A percentile compares a stretch with the other conserved stretches of the same genome.
Conservation (phyloP, 1,140 invertebrate genomes). For the Leptopilina clavipes region DNA sequence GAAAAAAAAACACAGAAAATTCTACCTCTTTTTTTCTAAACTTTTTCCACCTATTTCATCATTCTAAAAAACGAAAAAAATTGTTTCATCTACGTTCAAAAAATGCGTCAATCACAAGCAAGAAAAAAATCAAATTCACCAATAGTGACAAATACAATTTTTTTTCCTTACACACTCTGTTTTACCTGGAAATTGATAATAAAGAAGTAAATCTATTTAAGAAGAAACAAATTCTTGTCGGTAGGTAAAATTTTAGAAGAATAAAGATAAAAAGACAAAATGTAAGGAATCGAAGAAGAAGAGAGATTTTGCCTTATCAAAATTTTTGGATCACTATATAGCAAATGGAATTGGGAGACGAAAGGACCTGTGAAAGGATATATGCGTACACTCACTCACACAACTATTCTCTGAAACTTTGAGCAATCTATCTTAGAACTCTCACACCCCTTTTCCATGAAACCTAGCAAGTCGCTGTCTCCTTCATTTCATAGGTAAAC, state of each 20-base stretch:
- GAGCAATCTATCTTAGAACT: slow-evolving; percentile 26
- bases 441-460: background rate
- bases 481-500: slow-evolving; percentile 22
- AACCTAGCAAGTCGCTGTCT: slow-evolving; percentile 12
- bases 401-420: background rate
- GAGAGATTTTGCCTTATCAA: slow-evolving; percentile 20
- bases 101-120: too few relatives aligned
- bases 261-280: background rate
- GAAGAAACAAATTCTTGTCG: too few relatives aligned
- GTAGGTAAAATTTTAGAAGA: background rate
- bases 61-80: too few relatives aligned
- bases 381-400: slow-evolving; percentile 11
- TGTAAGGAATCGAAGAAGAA: background rate
- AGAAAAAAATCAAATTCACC: too few relatives aligned
- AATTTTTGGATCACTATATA: background rate
- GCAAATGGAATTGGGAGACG: slow-evolving; percentile 28
- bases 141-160: too few relatives aligned
- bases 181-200: too few relatives aligned
- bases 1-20: background rate
- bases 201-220: too few relatives aligned
- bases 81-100: too few relatives aligned
- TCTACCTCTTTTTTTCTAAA: background rate
- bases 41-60: too few relatives aligned
- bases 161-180: too few relatives aligned
- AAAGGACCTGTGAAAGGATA: slow-evolving; percentile 19